Evolutionary conservation across 1,140 invertebrate genomes (phyloP).

Genomic region (Papilio xuthus): DNA sequence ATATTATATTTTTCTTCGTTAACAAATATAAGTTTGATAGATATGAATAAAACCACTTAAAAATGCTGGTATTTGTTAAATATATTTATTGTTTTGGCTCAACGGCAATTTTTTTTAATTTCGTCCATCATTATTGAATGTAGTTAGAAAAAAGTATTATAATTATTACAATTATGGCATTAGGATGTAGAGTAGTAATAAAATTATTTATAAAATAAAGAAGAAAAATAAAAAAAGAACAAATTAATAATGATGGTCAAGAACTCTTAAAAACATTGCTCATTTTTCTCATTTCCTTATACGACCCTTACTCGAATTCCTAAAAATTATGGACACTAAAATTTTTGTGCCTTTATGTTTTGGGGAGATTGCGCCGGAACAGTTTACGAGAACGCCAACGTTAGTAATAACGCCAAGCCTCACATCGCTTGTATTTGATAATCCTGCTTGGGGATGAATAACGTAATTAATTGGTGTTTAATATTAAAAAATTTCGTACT

Average conservation of each 20-base stretch:
- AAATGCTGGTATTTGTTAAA: no score
- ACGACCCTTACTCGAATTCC: slow-evolving; percentile 3
- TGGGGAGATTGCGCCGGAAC: slow-evolving; percentile 8
- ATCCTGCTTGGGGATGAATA: not conserved
- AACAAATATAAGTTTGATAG: not conserved
- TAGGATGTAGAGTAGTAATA: no score
- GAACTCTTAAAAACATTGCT: not conserved
- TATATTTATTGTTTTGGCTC: no score
- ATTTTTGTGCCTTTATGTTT: slow-evolving; percentile 20
- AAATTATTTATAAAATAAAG: no score
- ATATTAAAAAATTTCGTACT: no score
- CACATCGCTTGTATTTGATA: not conserved
- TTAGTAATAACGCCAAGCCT: not conserved
- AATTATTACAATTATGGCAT: no score
- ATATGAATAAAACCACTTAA: not conserved
- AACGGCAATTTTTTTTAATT: no score
- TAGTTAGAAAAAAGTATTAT: no score
- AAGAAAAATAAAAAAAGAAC: no score
- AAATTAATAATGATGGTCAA: not conserved
- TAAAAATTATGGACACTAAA: slow-evolving; percentile 7
- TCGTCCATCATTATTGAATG: no score
- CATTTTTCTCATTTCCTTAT: slow-evolving; percentile 5
- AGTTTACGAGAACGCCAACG: slow-evolving; percentile 14
- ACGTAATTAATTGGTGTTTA: not conserved
- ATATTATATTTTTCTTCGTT: not conserved